A percentile compares a stretch with the other conserved stretches of the same genome.
These are phyloP conservation scores for Nematopogon swammerdamellus DNA, from an alignment of 2,888 invertebrate species.

Conservation along the genomic window DNA sequence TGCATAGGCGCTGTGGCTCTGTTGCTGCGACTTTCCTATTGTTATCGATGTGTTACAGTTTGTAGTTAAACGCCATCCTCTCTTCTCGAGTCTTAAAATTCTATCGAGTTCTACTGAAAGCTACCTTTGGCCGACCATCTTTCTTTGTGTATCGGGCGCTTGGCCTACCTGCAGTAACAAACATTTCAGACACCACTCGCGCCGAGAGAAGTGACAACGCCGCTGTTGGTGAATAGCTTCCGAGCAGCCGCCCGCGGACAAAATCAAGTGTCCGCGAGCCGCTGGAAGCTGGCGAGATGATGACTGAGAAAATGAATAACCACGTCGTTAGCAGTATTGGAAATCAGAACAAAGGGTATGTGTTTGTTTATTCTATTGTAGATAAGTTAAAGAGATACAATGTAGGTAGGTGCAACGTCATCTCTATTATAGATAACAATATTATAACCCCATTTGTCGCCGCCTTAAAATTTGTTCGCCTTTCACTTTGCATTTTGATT, in stretches of 20 bases:
- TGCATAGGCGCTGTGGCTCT: neutral
- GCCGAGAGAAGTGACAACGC: neutral
- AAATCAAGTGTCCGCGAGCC: neutral
- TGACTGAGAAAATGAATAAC: constrained; percentile 73
- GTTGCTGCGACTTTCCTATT: too few relatives aligned
- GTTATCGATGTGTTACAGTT: too few relatives aligned
- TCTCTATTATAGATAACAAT: too few relatives aligned
- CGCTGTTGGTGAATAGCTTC: neutral
- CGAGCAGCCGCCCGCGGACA: neutral
- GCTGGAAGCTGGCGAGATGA: constrained; percentile 52
- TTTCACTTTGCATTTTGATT: too few relatives aligned
- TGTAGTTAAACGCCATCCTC: neutral
- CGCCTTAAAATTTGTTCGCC: too few relatives aligned
- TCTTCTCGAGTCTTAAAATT: neutral
- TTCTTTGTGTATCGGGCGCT: neutral
- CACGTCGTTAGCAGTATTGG: constrained; percentile 58
- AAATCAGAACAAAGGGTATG: constrained; percentile 57
- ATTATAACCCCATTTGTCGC: too few relatives aligned
- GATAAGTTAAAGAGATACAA: too few relatives aligned
- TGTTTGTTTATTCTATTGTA: too few relatives aligned
- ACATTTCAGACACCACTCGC: neutral
- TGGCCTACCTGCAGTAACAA: neutral
- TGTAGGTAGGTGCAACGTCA: too few relatives aligned
- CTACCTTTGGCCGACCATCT: neutral
- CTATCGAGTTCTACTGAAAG: neutral